Percentiles rank a stretch among this genome's conserved stretches.
Conservation (phyloP, 1,140 invertebrate genomes). For the Scaptomyza graminum region DNA sequence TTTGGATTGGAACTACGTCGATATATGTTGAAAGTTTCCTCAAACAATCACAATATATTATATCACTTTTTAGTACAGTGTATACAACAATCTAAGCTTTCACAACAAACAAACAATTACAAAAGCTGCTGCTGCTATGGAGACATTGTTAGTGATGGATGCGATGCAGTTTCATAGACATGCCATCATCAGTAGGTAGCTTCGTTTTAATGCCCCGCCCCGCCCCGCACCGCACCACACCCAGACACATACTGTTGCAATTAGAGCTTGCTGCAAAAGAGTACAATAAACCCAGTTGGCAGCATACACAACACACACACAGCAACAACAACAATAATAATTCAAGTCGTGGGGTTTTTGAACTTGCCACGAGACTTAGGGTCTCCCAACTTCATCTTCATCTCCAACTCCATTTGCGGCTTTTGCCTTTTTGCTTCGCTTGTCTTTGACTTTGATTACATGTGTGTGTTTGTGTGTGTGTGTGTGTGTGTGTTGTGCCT, state of each 20-base stretch:
- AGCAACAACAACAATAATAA: conserved; percentile 36
- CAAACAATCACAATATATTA: too few relatives aligned
- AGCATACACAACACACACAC: background rate
- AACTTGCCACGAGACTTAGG: conserved; percentile 58
- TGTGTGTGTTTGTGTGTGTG: background rate
- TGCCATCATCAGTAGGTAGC: conserved; percentile 31
- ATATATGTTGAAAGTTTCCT: too few relatives aligned
- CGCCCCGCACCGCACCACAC: background rate
- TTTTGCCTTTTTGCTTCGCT: conserved; percentile 13
- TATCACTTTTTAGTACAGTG: background rate
- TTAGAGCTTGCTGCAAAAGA: conserved; percentile 66
- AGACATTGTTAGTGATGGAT: conserved; percentile 66
- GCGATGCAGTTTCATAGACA: conserved; percentile 76
- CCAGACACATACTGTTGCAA: conserved; percentile 44
- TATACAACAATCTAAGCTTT: conserved; percentile 20
- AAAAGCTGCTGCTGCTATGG: conserved; percentile 49
- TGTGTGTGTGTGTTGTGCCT: background rate
- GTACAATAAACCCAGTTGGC: conserved; percentile 79
- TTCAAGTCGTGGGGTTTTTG: conserved; percentile 69
- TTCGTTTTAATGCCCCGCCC: too few relatives aligned
- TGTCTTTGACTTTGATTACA: conserved; percentile 33
- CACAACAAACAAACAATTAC: conserved; percentile 77
- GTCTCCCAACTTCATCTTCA: conserved; percentile 9
- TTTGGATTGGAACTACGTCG: too few relatives aligned
- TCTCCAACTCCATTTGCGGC: background rate